These are phyloP conservation scores for Scaptodrosophila latifasciaeformis DNA, from an alignment of 2,888 invertebrate genomes.

Conservation along the genomic window DNA sequence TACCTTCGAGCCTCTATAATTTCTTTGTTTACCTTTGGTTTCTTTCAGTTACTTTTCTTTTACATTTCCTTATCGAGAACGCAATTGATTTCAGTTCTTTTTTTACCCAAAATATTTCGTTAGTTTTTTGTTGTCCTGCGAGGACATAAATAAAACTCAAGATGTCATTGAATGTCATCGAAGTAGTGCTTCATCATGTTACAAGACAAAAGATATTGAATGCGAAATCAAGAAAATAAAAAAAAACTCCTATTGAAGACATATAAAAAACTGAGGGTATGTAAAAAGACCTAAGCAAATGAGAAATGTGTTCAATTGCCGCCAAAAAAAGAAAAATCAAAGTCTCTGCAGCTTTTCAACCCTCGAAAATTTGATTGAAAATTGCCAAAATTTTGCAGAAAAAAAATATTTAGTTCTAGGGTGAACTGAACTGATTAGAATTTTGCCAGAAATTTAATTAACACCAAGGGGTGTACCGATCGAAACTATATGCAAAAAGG, in stretches of 20 bases:
- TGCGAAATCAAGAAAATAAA: slow-evolving; percentile 30
- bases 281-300: slow-evolving; percentile 32
- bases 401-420: slow-evolving; percentile 26
- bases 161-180: slow-evolving; percentile 52
- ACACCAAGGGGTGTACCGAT: slow-evolving; percentile 19
- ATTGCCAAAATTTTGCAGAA: slow-evolving; percentile 22
- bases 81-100: slow-evolving; percentile 66
- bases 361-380: slow-evolving; percentile 9
- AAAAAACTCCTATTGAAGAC: slow-evolving; percentile 29
- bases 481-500: slow-evolving; percentile 10
- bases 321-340: slow-evolving; percentile 36
- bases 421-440: slow-evolving; percentile 35
- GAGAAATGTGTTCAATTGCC: slow-evolving; percentile 16
- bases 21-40: slow-evolving; percentile 41
- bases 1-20: slow-evolving; percentile 14
- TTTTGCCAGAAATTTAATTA: slow-evolving; percentile 43
- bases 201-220: slow-evolving; percentile 36
- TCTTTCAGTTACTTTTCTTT: neutral
- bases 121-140: slow-evolving; percentile 13
- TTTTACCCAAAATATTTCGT: slow-evolving; percentile 33
- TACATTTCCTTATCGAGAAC: slow-evolving; percentile 54
- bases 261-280: slow-evolving; percentile 6
- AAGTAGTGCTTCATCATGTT: slow-evolving; percentile 61
- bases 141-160: slow-evolving; percentile 54
- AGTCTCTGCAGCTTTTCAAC: no score